Conservation (phyloP, 2,888 invertebrate species). For the Agrochola lota region DNA sequence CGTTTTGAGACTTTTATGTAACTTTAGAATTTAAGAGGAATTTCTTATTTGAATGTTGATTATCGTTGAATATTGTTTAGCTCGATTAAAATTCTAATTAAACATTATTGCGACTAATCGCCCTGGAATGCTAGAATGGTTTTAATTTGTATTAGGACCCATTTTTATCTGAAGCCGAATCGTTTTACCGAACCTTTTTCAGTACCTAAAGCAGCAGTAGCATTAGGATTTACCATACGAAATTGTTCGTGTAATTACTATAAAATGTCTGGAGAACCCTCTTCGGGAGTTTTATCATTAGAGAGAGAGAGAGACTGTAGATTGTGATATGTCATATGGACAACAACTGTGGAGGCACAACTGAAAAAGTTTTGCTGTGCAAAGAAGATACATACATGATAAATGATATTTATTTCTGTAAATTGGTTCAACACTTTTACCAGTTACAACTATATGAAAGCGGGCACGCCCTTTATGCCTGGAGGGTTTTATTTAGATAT, state of each 20-base stretch:
- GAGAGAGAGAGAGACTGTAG: neutral
- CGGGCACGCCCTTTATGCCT: too few relatives aligned
- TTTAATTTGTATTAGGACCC: neutral
- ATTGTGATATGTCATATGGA: neutral
- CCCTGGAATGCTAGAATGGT: neutral
- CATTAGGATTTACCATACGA: neutral
- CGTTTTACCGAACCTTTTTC: conserved; percentile 4
- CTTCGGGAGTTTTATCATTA: neutral
- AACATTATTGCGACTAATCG: conserved; percentile 31
- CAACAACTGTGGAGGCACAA: neutral
- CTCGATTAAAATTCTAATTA: conserved; percentile 14
- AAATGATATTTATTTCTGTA: neutral
- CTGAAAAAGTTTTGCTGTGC: neutral
- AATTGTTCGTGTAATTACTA: neutral
- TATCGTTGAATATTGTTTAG: neutral
- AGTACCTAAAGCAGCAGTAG: neutral
- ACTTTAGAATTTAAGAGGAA: conserved; percentile 17
- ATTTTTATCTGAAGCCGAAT: neutral
- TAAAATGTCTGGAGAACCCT: neutral
- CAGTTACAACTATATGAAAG: too few relatives aligned
- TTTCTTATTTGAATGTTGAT: conserved; percentile 32
- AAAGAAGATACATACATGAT: neutral
- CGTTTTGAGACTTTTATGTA: conserved; percentile 30
- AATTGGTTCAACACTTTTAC: too few relatives aligned
- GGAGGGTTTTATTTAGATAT: too few relatives aligned